Evolutionary conservation across 2,113 vertebrate species (phyloP).

Genomic region (Pipra filicauda): DNA sequence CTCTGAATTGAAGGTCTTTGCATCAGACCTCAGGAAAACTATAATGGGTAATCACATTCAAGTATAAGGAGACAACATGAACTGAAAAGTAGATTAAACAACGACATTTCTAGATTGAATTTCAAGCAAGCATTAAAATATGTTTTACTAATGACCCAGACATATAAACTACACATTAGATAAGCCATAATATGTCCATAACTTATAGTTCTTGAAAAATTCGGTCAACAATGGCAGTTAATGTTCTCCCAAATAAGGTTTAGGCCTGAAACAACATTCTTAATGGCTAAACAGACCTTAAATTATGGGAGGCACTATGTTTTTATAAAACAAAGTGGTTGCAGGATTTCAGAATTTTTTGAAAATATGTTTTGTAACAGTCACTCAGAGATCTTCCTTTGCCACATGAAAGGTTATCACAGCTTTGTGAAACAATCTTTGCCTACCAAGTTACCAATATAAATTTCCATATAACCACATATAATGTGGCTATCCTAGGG

Average conservation of each 20-base stretch:
- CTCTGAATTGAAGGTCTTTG: background rate
- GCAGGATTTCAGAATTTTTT: background rate
- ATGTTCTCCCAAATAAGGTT: background rate
- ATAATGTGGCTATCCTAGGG: background rate
- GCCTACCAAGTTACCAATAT: background rate
- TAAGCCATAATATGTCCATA: background rate
- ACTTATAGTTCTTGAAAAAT: constrained; percentile 36
- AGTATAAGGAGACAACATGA: background rate
- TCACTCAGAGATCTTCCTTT: background rate
- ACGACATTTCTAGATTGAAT: background rate
- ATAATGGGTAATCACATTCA: background rate
- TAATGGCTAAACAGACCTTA: background rate
- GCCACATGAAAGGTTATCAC: background rate
- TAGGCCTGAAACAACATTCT: constrained; percentile 10
- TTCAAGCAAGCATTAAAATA: background rate
- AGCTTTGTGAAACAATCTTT: background rate
- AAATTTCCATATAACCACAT: background rate
- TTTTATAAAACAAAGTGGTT: background rate
- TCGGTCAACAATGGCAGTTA: background rate
- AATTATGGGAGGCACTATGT: background rate
- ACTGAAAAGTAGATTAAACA: background rate
- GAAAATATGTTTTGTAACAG: background rate
- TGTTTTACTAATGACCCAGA: constrained; percentile 4
- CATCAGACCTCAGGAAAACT: background rate
- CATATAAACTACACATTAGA: background rate